Evolutionary conservation across 2,888 invertebrate species (phyloP).

Genomic region (Phymatocera aterrima): DNA sequence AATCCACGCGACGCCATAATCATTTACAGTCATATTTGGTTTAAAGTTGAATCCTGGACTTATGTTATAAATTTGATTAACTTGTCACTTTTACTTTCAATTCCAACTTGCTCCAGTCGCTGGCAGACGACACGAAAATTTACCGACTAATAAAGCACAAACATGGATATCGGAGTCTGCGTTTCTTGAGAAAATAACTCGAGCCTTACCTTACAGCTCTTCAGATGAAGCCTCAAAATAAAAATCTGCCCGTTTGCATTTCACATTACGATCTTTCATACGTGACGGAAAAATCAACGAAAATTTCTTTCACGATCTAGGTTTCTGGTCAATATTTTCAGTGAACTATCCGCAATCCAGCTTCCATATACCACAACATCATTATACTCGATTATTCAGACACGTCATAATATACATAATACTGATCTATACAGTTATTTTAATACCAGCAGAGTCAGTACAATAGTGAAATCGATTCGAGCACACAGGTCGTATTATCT

Average conservation of each 20-base stretch:
- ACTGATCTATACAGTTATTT: neutral
- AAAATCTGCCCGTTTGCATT: neutral
- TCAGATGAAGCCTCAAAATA: neutral
- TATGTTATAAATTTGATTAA: neutral
- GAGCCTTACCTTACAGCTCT: neutral
- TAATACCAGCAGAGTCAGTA: neutral
- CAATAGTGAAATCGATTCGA: neutral
- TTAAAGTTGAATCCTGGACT: neutral
- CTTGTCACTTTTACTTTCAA: neutral
- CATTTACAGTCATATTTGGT: neutral
- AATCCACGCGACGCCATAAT: neutral
- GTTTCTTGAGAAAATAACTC: neutral
- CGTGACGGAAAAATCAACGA: neutral
- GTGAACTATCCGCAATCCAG: too few relatives aligned
- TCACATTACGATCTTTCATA: neutral
- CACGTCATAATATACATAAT: neutral
- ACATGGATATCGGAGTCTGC: neutral
- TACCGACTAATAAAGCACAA: neutral
- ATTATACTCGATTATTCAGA: neutral
- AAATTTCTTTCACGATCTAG: too few relatives aligned
- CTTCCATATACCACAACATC: neutral
- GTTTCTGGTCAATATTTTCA: too few relatives aligned
- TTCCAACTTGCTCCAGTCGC: neutral
- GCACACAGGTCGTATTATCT: conserved; percentile 1
- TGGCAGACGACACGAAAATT: neutral